phyloP scores from a whole-genome alignment of 2,888 invertebrate genomes.

The Drosophila prostipennis region DNA sequence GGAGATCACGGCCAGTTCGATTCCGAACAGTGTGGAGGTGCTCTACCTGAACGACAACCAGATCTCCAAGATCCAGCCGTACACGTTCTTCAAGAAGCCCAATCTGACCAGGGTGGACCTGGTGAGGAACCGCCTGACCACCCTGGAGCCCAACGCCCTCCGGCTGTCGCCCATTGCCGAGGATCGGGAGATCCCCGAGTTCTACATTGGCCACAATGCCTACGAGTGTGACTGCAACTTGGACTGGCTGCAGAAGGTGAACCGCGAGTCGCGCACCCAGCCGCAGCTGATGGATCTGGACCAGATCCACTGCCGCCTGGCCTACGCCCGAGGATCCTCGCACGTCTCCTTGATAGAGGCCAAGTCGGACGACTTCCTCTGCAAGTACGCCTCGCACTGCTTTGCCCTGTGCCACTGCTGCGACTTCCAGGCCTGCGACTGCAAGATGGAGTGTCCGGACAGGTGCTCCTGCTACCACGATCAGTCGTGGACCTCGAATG shows the following conservation, averaged over 20 bases:
- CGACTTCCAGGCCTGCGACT: constrained; percentile 98
- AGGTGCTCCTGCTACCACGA: constrained; percentile 98
- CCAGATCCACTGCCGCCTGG: constrained; percentile 94
- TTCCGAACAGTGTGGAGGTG: constrained; percentile 93
- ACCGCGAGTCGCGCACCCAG: constrained; percentile 92
- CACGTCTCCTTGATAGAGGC: constrained; percentile 94
- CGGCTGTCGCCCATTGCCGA: constrained; percentile 92
- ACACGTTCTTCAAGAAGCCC: constrained; percentile 95
- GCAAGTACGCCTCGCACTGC: constrained; percentile 96
- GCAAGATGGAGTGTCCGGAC: constrained; percentile 97
- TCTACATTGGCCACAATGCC: constrained; percentile 96
- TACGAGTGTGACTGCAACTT: constrained; percentile 97
- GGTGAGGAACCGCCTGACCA: constrained; percentile 95
- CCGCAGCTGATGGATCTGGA: constrained; percentile 95
- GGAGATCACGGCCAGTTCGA: constrained; percentile 90
- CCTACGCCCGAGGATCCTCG: constrained; percentile 93
- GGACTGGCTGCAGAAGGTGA: constrained; percentile 97
- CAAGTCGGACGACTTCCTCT: constrained; percentile 94
- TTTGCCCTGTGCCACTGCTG: constrained; percentile 98
- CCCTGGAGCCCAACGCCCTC: constrained; percentile 94
- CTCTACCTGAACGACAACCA: constrained; percentile 95
- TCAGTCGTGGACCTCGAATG: constrained; percentile 96
- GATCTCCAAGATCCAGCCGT: constrained; percentile 93
- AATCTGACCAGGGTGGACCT: constrained; percentile 96
- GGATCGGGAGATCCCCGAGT: constrained; percentile 92